These are phyloP conservation scores for Tiliacea aurago DNA, from an alignment of 2,888 invertebrate species.

Conservation along the genomic window DNA sequence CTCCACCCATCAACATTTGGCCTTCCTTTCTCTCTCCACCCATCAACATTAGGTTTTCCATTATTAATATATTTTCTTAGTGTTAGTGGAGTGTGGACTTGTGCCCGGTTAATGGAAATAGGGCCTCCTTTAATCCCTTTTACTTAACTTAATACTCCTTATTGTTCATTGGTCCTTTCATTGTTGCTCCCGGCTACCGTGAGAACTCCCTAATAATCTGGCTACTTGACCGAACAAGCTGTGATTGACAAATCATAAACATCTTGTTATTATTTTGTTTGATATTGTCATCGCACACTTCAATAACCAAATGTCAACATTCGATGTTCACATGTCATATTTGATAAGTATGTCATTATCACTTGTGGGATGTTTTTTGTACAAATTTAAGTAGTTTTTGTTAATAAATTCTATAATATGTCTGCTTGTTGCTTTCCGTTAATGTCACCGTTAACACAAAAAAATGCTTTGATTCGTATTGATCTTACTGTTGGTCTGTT, in stretches of 20 bases:
- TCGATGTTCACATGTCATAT: constrained; percentile 8
- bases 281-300: constrained; percentile 37
- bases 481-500: not conserved
- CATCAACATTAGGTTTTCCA: too few species aligned
- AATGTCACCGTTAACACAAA: constrained; percentile 26
- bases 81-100: not conserved
- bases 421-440: constrained; percentile 36
- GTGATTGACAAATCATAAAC: constrained; percentile 6
- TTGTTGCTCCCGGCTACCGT: not conserved
- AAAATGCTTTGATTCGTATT: constrained; percentile 10
- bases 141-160: not conserved
- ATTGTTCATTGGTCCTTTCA: not conserved
- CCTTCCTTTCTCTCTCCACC: too few species aligned
- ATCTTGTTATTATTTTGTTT: constrained; percentile 7
- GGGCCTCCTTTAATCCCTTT: not conserved
- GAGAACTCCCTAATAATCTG: constrained; percentile 11
- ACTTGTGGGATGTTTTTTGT: constrained; percentile 23
- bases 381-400: constrained; percentile 18
- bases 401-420: constrained; percentile 19
- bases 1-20: too few species aligned
- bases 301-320: constrained; percentile 42
- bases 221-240: not conserved
- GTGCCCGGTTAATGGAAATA: not conserved
- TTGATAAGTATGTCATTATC: constrained; percentile 13
- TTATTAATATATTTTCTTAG: too few species aligned